These are phyloP conservation scores for Musca vetustissima DNA, from an alignment of 1,140 invertebrate genomes.

Conservation along the genomic window DNA sequence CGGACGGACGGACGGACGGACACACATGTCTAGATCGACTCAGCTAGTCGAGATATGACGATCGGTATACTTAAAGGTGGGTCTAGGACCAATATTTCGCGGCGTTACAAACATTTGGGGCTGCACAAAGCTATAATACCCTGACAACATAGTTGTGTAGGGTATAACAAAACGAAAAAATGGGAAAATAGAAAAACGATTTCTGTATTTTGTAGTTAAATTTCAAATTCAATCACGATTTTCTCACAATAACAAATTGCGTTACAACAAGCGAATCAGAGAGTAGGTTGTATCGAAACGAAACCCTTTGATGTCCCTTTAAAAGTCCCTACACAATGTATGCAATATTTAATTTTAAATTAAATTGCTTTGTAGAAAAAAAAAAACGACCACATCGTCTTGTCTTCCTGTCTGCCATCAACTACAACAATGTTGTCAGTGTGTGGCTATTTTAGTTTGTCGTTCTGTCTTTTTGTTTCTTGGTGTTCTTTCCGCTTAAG, in stretches of 20 bases:
- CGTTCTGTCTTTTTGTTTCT: not conserved
- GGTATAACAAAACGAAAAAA: too few species aligned
- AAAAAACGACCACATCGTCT: not conserved
- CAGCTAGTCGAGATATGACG: too few species aligned
- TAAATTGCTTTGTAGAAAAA: constrained; percentile 12
- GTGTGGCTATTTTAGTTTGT: not conserved
- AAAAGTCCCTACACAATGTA: constrained; percentile 3
- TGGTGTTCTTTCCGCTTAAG: not conserved
- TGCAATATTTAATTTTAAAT: not conserved
- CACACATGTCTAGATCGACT: too few species aligned
- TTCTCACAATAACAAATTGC: constrained; percentile 20
- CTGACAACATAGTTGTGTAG: too few species aligned
- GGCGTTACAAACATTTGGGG: too few species aligned
- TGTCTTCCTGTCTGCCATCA: constrained; percentile 4
- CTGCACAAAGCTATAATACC: too few species aligned
- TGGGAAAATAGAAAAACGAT: not conserved
- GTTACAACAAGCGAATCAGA: not conserved
- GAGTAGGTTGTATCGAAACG: not conserved
- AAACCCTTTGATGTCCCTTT: not conserved
- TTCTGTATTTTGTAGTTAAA: constrained; percentile 10
- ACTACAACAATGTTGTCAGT: not conserved
- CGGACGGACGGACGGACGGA: too few species aligned
- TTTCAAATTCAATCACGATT: constrained; percentile 22
- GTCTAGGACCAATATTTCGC: too few species aligned
- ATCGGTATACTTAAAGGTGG: too few species aligned